Conservation (phyloP, 1,140 invertebrate genomes). For the Lepidotrigona ventralis region DNA sequence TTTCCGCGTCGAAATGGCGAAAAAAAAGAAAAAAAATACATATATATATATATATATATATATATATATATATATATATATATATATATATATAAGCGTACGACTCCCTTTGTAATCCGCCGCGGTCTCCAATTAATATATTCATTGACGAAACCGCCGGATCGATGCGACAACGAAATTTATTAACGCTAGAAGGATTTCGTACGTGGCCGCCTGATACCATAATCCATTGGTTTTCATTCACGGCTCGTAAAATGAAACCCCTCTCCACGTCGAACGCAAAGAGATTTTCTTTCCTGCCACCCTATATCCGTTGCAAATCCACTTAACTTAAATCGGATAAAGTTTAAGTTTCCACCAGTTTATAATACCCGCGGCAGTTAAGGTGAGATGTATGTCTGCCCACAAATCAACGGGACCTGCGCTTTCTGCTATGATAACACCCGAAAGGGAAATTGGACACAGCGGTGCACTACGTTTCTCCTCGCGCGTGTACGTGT, state of each 20-base stretch:
- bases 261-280: neutral
- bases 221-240: slow-evolving; percentile 18
- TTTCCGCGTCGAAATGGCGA: neutral
- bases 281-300: slow-evolving; percentile 12
- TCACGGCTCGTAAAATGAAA: slow-evolving; percentile 2
- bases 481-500: neutral
- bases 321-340: slow-evolving; percentile 18
- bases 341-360: neutral
- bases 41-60: too few relatives aligned
- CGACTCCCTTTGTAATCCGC: neutral
- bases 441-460: neutral
- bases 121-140: slow-evolving; percentile 15
- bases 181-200: slow-evolving; percentile 19
- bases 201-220: neutral
- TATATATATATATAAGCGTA: neutral
- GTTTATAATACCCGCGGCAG: neutral
- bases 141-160: neutral
- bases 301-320: slow-evolving; percentile 6
- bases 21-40: neutral
- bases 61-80: too few relatives aligned
- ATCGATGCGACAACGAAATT: slow-evolving; percentile 12
- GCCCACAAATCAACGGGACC: neutral
- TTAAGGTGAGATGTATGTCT: neutral
- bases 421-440: neutral
- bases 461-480: neutral